Evolutionary conservation across 2,113 vertebrate genomes (phyloP).

Genomic region (Hyla sarda): DNA sequence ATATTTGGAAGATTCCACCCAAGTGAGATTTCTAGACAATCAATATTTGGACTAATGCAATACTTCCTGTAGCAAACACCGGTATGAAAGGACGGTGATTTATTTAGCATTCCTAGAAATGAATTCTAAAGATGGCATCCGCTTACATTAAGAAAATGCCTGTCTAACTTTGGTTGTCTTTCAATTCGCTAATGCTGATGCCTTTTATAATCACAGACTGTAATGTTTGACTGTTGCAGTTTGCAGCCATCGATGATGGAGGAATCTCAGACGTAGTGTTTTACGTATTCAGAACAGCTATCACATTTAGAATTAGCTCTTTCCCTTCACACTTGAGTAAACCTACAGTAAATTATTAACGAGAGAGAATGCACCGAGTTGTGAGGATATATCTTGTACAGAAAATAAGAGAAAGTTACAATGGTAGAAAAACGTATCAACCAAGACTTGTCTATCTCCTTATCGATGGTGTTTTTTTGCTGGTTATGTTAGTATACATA

Average conservation of each 20-base stretch:
- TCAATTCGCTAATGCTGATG: conserved; percentile 53
- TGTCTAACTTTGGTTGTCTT: conserved; percentile 29
- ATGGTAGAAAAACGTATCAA: not conserved
- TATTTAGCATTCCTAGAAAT: conserved; percentile 24
- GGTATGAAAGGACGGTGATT: not conserved
- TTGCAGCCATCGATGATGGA: conserved; percentile 34
- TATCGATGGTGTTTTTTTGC: not conserved
- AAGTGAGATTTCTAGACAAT: not conserved
- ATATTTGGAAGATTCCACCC: not conserved
- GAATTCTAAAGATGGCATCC: conserved; percentile 39
- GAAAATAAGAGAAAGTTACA: not conserved
- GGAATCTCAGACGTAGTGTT: not conserved
- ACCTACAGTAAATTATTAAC: not conserved
- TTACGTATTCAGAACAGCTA: not conserved
- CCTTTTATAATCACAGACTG: conserved; percentile 2
- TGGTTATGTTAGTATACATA: not conserved
- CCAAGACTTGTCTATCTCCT: not conserved
- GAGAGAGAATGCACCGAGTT: not conserved
- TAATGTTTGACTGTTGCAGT: not conserved
- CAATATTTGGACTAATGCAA: not conserved
- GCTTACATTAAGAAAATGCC: conserved; percentile 40
- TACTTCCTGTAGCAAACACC: not conserved
- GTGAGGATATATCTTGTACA: not conserved
- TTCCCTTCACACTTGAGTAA: not conserved
- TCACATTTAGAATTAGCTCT: not conserved